Conservation (phyloP, 2,888 invertebrate genomes). For the Hypomecis atomaria region DNA sequence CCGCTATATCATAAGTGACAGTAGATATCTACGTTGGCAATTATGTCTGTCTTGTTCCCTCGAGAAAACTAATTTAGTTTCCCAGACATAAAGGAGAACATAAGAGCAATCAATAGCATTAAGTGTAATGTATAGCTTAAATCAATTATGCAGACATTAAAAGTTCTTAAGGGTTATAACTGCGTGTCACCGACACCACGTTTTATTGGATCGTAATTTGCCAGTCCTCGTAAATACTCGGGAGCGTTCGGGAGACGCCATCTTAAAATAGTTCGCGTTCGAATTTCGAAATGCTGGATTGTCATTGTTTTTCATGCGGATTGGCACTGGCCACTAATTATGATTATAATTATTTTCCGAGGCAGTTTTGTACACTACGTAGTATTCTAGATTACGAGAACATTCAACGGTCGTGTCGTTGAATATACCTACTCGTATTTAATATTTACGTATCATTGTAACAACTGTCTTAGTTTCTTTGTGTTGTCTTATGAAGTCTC, state of each 20-base stretch:
- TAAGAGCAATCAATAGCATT: slow-evolving; percentile 48
- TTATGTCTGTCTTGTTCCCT: slow-evolving; percentile 4
- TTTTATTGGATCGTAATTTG: slow-evolving; percentile 72
- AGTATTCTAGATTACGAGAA: no score
- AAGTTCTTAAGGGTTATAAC: slow-evolving; percentile 60
- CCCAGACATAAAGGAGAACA: slow-evolving; percentile 26
- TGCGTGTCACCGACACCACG: slow-evolving; percentile 62
- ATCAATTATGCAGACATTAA: slow-evolving; percentile 69
- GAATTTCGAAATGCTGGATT: slow-evolving; percentile 55
- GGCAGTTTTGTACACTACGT: background rate
- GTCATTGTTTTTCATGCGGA: slow-evolving; percentile 50
- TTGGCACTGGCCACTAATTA: slow-evolving; percentile 14
- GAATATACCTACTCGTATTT: no score
- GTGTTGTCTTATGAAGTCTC: no score
- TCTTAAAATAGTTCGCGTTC: slow-evolving; percentile 68
- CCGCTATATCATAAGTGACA: no score
- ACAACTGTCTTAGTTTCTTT: no score
- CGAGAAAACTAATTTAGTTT: slow-evolving; percentile 11
- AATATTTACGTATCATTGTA: no score
- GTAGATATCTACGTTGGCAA: background rate
- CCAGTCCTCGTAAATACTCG: slow-evolving; percentile 67
- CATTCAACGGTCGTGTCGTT: no score
- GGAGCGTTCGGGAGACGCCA: slow-evolving; percentile 59
- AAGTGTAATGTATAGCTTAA: slow-evolving; percentile 52
- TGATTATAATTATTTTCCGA: slow-evolving; percentile 8